Percentiles rank a stretch among this genome's conserved stretches.
phyloP scores from a whole-genome alignment of 2,113 vertebrate species.

The Rousettus leschenaultii region DNA sequence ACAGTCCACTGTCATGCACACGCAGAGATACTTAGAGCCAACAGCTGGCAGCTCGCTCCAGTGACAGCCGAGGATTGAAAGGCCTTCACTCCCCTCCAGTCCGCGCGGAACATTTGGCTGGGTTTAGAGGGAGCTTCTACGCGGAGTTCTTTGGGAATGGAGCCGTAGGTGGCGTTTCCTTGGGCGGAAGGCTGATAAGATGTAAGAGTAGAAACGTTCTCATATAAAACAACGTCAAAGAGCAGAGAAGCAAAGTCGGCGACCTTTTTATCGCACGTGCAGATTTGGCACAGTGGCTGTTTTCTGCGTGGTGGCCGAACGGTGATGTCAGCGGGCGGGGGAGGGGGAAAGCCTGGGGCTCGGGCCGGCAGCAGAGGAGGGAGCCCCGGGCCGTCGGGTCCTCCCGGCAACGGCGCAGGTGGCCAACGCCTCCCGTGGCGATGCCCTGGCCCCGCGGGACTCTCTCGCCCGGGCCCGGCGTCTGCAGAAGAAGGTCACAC shows the following conservation, averaged over 20 bases:
- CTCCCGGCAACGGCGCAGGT: neutral
- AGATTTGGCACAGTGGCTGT: neutral
- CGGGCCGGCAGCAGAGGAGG: accelerated
- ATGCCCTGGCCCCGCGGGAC: neutral
- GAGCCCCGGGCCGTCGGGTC: accelerated
- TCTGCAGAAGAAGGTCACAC: neutral
- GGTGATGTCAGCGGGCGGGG: too few relatives aligned
- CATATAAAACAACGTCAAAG: neutral
- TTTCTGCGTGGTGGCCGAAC: accelerated
- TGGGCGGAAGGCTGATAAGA: too few relatives aligned
- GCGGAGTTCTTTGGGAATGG: neutral
- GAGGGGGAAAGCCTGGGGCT: accelerated
- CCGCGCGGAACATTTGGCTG: too few relatives aligned
- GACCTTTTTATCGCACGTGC: accelerated
- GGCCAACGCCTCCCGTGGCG: accelerated
- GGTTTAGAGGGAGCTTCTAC: neutral
- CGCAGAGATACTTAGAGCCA: neutral
- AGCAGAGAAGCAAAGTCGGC: too few relatives aligned
- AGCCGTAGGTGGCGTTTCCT: neutral
- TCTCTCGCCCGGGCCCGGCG: accelerated
- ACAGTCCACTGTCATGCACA: neutral
- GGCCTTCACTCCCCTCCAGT: accelerated
- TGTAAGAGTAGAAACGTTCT: neutral
- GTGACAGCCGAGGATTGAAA: neutral
- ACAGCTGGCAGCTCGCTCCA: accelerated